Evolutionary conservation across 2,797 vertebrate species (phyloP).

Genomic region (Poeciliopsis paucimaculata): DNA sequence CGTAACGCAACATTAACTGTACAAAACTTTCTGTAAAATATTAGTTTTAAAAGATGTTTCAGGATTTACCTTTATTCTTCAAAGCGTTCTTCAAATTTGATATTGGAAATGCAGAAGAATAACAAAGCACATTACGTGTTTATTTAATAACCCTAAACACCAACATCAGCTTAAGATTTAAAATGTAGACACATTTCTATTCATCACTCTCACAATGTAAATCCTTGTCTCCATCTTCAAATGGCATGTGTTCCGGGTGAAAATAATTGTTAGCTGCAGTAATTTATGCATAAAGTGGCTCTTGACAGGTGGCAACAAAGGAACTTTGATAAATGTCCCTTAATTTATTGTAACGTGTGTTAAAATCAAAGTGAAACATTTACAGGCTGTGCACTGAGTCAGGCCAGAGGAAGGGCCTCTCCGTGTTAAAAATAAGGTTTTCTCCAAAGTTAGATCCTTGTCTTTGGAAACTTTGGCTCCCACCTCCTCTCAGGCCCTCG

Average conservation of each 20-base stretch:
- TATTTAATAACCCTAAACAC: slow-evolving; percentile 1
- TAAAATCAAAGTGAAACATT: slow-evolving; percentile 96
- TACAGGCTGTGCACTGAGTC: slow-evolving; percentile 90
- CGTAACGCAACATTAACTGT: background rate
- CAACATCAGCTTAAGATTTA: slow-evolving; percentile 32
- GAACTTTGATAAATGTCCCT: slow-evolving; percentile 91
- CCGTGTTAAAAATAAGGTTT: slow-evolving; percentile 53
- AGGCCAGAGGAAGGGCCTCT: slow-evolving; percentile 83
- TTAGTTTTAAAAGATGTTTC: background rate
- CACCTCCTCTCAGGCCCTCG: slow-evolving; percentile 70
- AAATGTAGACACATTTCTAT: slow-evolving; percentile 49
- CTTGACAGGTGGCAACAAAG: slow-evolving; percentile 88
- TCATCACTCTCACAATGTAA: slow-evolving; percentile 80
- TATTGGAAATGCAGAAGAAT: slow-evolving; percentile 1
- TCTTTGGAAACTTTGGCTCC: slow-evolving; percentile 66
- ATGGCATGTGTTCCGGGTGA: slow-evolving; percentile 82
- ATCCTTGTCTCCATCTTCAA: slow-evolving; percentile 88
- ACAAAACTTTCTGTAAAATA: background rate
- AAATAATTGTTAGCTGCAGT: slow-evolving; percentile 88
- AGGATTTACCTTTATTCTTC: slow-evolving; percentile 5
- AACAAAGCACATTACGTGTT: background rate
- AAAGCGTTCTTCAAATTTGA: slow-evolving; percentile 18
- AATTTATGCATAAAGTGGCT: slow-evolving; percentile 93
- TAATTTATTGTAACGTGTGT: slow-evolving; percentile 97
- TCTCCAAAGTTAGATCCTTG: slow-evolving; percentile 46